Percentiles rank a stretch among this genome's conserved stretches.
These are phyloP conservation scores for Pyrrhia umbra DNA, from an alignment of 2,888 invertebrate genomes.

Conservation along the genomic window DNA sequence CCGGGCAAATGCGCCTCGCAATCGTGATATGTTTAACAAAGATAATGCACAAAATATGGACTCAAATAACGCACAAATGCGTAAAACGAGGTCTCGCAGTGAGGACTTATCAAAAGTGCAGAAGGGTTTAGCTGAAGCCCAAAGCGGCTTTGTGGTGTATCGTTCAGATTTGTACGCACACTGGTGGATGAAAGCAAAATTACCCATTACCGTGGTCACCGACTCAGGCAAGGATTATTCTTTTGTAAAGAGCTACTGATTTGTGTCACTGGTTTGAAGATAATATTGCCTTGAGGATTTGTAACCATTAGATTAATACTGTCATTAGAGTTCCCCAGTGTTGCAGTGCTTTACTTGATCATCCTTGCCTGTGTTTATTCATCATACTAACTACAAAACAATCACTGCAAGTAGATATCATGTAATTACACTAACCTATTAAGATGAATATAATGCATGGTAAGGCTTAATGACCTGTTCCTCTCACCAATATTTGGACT, in stretches of 20 bases:
- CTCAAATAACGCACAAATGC: slow-evolving; percentile 67
- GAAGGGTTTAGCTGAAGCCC: slow-evolving; percentile 81
- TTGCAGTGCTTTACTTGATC: slow-evolving; percentile 90
- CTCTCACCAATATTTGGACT: slow-evolving; percentile 60
- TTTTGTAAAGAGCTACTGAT: slow-evolving; percentile 90
- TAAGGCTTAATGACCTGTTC: slow-evolving; percentile 79
- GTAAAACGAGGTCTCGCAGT: slow-evolving; percentile 84
- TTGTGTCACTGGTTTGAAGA: slow-evolving; percentile 89
- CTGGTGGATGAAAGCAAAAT: slow-evolving; percentile 97
- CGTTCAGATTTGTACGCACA: slow-evolving; percentile 96
- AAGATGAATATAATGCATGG: slow-evolving; percentile 80
- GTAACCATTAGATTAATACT: slow-evolving; percentile 88
- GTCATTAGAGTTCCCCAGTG: slow-evolving; percentile 88
- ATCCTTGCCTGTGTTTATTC: slow-evolving; percentile 91
- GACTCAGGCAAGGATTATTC: slow-evolving; percentile 91
- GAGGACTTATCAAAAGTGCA: slow-evolving; percentile 86
- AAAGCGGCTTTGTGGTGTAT: slow-evolving; percentile 91
- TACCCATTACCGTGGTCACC: slow-evolving; percentile 92
- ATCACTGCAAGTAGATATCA: slow-evolving; percentile 85
- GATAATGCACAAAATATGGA: slow-evolving; percentile 69
- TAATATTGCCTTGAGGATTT: slow-evolving; percentile 89
- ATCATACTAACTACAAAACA: slow-evolving; percentile 86
- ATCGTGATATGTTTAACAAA: slow-evolving; percentile 78
- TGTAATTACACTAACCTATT: slow-evolving; percentile 81
- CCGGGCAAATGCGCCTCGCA: slow-evolving; percentile 77